Evolutionary conservation across 2,113 vertebrate species (phyloP), one percentile per base, ranked within the genome.

Genomic region (Phocoena phocoena): DNA sequence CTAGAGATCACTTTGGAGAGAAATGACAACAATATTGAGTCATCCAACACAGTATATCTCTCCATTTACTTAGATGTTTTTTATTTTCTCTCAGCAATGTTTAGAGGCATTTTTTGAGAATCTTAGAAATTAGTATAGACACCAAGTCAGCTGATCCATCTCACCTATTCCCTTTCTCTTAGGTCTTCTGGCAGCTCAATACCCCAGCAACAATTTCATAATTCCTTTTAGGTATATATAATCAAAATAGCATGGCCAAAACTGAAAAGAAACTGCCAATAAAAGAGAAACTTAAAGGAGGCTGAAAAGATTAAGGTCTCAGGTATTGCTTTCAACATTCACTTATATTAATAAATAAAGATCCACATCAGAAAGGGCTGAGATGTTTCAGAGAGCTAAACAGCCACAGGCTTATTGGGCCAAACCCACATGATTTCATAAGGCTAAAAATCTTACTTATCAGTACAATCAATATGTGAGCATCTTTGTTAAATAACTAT

Each of bases 321-420:
- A 76, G 28, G 53, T 67, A 12, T 14, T 84, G 18, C 36, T 71
- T 87, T 38, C 33, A 93, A 63, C 18, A 60, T 62, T 80, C 7
- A 92, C 20, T 60, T 93, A 63, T 23, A 74, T 28, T 84, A 65
- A 68, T 0, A 81, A 28, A 70, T 63, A 81, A 60, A 84, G 80
- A 92, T 10, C 70, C 60, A 82, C 11, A 92, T 94, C n/a, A 95
- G 76, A 90, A 93, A 96, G 76, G 60, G 38, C 31, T 87, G 73
- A 73, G 9, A 90, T 28, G 7, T 65, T 55, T 62, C 26, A 76
- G 26, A 70, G 18, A 90, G 44, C 23, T 76, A 83, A 88, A 90
- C 41, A 38, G 63, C 6, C 41, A 71, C 26, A 44, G 31, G 23
- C 44, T 50, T 83, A 70, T 0, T 84, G 31, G 44, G 44, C 41